A percentile compares a stretch with the other conserved stretches of the same genome.
phyloP scores from a whole-genome alignment of 2,113 vertebrate species.

The Myotis davidii region DNA sequence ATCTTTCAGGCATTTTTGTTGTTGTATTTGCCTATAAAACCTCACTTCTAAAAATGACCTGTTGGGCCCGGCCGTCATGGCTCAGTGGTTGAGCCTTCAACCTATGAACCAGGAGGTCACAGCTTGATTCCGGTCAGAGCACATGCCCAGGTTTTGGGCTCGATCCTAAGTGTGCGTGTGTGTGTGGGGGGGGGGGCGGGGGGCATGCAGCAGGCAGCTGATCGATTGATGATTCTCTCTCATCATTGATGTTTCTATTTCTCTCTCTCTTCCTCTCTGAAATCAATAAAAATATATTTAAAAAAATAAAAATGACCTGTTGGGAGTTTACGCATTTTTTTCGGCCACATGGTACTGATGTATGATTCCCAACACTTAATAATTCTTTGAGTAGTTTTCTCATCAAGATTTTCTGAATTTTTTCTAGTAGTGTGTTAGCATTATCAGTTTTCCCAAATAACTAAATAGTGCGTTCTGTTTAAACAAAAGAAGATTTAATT shows the following conservation, averaged over 20 bases:
- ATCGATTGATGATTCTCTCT: too few relatives aligned
- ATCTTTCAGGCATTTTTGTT: constrained; percentile 22
- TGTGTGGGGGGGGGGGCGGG: too few relatives aligned
- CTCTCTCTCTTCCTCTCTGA: too few relatives aligned
- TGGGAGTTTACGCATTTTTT: background rate
- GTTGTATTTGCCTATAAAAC: constrained; percentile 32
- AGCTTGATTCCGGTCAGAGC: too few relatives aligned
- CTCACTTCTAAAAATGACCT: constrained; percentile 57
- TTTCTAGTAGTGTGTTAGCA: background rate
- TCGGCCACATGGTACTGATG: background rate
- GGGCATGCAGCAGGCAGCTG: too few relatives aligned
- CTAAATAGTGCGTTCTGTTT: constrained; percentile 8
- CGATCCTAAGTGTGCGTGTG: too few relatives aligned
- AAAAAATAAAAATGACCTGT: constrained; percentile 42
- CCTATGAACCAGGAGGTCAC: too few relatives aligned
- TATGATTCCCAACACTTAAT: background rate
- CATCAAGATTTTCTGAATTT: constrained; percentile 19
- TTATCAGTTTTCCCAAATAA: background rate
- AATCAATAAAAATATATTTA: too few relatives aligned
- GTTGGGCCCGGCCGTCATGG: background rate
- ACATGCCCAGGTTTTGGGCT: too few relatives aligned
- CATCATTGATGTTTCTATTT: too few relatives aligned
- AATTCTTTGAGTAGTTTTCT: constrained; percentile 30
- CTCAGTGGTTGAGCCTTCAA: too few relatives aligned
- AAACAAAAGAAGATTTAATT: background rate